A percentile compares a stretch with the other conserved stretches of the same genome.
phyloP scores from a whole-genome alignment of 2,113 vertebrate species.

The Cairina moschata region DNA sequence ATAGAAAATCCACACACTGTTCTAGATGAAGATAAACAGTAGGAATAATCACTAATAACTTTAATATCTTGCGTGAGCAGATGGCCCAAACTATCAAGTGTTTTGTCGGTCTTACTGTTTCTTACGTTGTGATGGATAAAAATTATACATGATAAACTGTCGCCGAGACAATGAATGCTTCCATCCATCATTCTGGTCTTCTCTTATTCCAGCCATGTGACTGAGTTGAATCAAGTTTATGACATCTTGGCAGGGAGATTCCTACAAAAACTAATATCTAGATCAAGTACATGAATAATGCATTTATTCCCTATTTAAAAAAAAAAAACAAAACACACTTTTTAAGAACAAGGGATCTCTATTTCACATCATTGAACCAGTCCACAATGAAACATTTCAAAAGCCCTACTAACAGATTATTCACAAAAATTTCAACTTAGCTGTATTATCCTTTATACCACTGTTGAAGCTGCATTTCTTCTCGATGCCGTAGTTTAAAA shows the following conservation, averaged over 20 bases:
- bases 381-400: background rate
- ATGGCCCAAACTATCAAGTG: constrained; percentile 24
- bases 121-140: constrained; percentile 3
- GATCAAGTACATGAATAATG: background rate
- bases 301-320: background rate
- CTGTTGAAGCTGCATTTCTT: background rate
- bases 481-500: background rate
- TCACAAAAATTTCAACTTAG: background rate
- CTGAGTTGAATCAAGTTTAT: constrained; percentile 41
- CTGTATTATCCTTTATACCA: background rate
- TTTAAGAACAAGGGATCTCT: background rate
- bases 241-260: background rate
- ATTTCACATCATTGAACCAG: background rate
- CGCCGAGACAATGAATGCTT: constrained; percentile 6
- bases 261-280: background rate
- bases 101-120: constrained; percentile 11
- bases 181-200: constrained; percentile 20
- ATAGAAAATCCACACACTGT: background rate
- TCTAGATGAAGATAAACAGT: background rate
- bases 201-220: background rate
- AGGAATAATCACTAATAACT: constrained; percentile 25
- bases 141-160: background rate
- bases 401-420: background rate
- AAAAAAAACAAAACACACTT: background rate
- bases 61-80: background rate